phyloP scores from a whole-genome alignment of 2,113 vertebrate genomes.

The Thomomys bottae region DNA sequence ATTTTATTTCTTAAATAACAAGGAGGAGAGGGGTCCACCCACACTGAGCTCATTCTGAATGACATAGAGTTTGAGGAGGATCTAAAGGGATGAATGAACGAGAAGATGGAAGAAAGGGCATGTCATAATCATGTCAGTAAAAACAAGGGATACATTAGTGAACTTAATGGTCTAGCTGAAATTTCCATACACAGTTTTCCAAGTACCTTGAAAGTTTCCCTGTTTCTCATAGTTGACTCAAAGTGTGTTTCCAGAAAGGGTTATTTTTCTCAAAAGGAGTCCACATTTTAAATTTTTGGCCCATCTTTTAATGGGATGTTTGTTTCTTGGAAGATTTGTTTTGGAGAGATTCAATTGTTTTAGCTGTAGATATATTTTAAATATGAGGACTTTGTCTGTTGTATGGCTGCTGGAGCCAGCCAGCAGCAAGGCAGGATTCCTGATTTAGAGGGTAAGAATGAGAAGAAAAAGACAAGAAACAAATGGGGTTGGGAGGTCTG shows the following conservation, averaged over 20 bases:
- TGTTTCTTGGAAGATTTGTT: no score
- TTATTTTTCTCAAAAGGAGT: not conserved
- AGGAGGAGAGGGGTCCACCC: not conserved
- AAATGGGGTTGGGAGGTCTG: no score
- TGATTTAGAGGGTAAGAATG: no score
- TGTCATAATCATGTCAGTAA: not conserved
- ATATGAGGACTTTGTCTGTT: no score
- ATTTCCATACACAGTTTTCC: not conserved
- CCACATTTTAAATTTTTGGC: not conserved
- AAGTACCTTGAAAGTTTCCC: not conserved
- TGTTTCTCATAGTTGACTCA: not conserved
- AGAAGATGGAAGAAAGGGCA: not conserved
- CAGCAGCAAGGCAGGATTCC: no score
- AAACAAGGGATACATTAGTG: not conserved
- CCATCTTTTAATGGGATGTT: no score
- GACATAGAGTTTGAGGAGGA: not conserved
- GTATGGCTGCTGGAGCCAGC: no score
- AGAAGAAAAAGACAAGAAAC: no score
- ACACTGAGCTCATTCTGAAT: not conserved
- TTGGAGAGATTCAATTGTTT: no score
- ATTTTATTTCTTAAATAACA: not conserved
- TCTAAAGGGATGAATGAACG: not conserved
- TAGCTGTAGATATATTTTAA: no score
- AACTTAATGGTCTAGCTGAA: not conserved
- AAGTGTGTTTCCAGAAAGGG: not conserved